phyloP scores from a whole-genome alignment of 2,888 invertebrate genomes.

The Nycteola revayana region DNA sequence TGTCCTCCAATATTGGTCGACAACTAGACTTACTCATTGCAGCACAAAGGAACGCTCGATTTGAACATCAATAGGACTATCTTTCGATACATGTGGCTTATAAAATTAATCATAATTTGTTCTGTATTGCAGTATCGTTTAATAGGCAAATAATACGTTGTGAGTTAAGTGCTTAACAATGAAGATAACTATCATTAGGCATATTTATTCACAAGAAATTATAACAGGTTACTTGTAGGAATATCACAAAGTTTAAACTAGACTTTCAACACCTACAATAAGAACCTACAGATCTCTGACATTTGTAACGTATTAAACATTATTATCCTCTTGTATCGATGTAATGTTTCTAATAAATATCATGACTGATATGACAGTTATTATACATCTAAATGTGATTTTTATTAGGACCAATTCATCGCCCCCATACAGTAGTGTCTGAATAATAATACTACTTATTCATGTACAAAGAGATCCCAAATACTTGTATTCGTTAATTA shows the following conservation, averaged over 20 bases:
- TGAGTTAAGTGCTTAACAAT: too few relatives aligned
- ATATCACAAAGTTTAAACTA: too few relatives aligned
- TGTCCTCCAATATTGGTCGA: slow-evolving; percentile 69
- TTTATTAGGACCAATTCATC: slow-evolving; percentile 70
- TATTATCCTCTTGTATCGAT: background rate
- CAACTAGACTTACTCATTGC: slow-evolving; percentile 52
- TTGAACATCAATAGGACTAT: slow-evolving; percentile 28
- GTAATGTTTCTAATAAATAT: slow-evolving; percentile 27
- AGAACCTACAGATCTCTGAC: too few relatives aligned
- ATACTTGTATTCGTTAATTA: too few relatives aligned
- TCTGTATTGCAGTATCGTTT: slow-evolving; percentile 14
- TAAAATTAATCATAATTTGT: slow-evolving; percentile 19
- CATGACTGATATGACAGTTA: slow-evolving; percentile 28
- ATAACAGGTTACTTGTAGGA: too few relatives aligned
- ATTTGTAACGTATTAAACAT: too few relatives aligned
- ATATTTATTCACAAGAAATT: too few relatives aligned
- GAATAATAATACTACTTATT: slow-evolving; percentile 31
- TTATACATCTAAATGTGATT: slow-evolving; percentile 66
- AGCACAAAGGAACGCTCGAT: slow-evolving; percentile 44
- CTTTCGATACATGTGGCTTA: slow-evolving; percentile 22
- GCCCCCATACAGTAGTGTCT: slow-evolving; percentile 63
- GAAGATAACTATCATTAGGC: too few relatives aligned
- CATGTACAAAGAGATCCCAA: background rate
- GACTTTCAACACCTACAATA: too few relatives aligned
- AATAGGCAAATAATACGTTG: slow-evolving; percentile 19